Percentiles rank a stretch among this genome's conserved stretches.
phyloP scores from a whole-genome alignment of 1,140 invertebrate genomes.

The Drosophila bocqueti region DNA sequence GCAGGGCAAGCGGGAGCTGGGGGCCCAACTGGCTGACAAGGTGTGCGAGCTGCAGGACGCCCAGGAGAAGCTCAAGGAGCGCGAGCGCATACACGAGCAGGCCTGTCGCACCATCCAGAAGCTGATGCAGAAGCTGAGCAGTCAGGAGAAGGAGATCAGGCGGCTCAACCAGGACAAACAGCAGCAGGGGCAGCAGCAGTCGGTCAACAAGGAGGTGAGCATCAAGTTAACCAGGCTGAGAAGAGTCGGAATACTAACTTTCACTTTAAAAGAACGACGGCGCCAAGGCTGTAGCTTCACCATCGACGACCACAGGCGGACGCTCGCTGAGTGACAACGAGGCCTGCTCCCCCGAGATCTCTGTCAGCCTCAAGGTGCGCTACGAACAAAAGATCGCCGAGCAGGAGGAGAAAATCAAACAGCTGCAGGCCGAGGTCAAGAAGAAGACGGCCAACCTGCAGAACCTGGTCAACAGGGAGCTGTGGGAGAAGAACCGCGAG shows the following conservation, averaged over 20 bases:
- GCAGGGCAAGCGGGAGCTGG: slow-evolving; percentile 39
- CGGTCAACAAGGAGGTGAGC: slow-evolving; percentile 31
- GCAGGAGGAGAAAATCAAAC: slow-evolving; percentile 82
- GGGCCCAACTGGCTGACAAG: slow-evolving; percentile 67
- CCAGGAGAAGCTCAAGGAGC: slow-evolving; percentile 66
- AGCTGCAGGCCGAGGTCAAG: slow-evolving; percentile 87
- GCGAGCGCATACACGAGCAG: slow-evolving; percentile 68
- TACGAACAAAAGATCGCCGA: slow-evolving; percentile 62
- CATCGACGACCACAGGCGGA: slow-evolving; percentile 16
- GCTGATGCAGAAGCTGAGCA: slow-evolving; percentile 73
- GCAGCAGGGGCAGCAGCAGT: slow-evolving; percentile 17
- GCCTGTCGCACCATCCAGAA: slow-evolving; percentile 77
- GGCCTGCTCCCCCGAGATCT: slow-evolving; percentile 45
- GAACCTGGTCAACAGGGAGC: slow-evolving; percentile 88
- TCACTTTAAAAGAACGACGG: slow-evolving; percentile 42
- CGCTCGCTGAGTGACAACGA: slow-evolving; percentile 73
- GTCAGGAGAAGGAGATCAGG: slow-evolving; percentile 70
- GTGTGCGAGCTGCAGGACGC: slow-evolving; percentile 70
- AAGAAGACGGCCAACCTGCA: slow-evolving; percentile 89
- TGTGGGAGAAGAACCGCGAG: slow-evolving; percentile 90
- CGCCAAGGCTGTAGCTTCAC: slow-evolving; percentile 4
- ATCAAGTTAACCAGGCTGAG: neutral
- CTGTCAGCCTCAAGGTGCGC: slow-evolving; percentile 60
- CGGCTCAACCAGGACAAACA: slow-evolving; percentile 40
- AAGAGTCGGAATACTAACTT: neutral